Conservation (phyloP, 2,113 vertebrate genomes). For the Silurus glanis region DNA sequence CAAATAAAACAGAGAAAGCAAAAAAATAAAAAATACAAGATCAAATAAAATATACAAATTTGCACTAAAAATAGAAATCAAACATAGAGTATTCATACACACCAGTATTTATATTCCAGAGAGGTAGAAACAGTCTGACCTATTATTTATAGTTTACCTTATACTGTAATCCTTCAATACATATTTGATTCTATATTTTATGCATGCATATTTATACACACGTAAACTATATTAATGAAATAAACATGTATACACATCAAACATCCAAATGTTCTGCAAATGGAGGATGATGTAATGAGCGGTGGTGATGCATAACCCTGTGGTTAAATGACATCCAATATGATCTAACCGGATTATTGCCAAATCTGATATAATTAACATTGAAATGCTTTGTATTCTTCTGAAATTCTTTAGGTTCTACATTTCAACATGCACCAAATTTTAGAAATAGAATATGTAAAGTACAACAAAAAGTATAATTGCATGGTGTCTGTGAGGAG, state of each 20-base stretch:
- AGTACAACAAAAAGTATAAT: not conserved
- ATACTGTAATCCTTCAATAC: not conserved
- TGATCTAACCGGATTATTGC: not conserved
- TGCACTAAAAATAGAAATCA: too few relatives aligned
- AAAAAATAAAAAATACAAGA: too few relatives aligned
- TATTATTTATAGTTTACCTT: not conserved
- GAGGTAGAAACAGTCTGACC: too few relatives aligned
- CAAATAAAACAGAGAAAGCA: too few relatives aligned
- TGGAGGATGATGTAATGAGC: slow-evolving; percentile 8
- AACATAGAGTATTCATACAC: too few relatives aligned
- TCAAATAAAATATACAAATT: too few relatives aligned
- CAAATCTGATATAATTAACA: not conserved
- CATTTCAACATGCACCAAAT: not conserved
- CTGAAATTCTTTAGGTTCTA: not conserved
- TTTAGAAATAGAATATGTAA: not conserved
- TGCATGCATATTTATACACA: too few relatives aligned
- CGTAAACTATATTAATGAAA: not conserved
- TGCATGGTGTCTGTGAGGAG: not conserved
- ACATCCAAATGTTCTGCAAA: not conserved
- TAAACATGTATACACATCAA: not conserved
- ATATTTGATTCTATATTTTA: too few relatives aligned
- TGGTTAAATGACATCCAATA: not conserved
- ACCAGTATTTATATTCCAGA: too few relatives aligned
- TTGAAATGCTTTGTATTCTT: not conserved
- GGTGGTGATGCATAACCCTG: not conserved